These are phyloP conservation scores for Habroteleia sp. DNA, from an alignment of 2,888 invertebrate species.

Conservation along the genomic window DNA sequence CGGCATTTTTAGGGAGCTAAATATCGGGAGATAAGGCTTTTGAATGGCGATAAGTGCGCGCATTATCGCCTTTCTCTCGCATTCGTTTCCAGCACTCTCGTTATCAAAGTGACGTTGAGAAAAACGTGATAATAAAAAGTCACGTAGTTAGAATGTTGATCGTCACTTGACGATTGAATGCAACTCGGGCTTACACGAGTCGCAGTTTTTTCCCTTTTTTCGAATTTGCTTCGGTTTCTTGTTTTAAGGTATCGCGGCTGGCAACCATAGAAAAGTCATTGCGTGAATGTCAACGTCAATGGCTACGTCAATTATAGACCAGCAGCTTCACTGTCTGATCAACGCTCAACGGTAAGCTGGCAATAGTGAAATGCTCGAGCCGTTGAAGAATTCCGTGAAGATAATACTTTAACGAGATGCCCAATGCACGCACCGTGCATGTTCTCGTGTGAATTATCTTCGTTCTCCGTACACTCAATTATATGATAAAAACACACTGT, in stretches of 20 bases:
- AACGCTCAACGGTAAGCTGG: constrained; percentile 17
- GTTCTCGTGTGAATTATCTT: constrained; percentile 59
- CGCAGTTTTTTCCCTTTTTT: constrained; percentile 8
- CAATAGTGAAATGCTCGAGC: constrained; percentile 22
- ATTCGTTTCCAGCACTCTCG: constrained; percentile 1
- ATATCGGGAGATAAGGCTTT: too few species aligned
- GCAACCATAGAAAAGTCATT: constrained; percentile 50
- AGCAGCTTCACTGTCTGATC: constrained; percentile 42
- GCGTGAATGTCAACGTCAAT: constrained; percentile 52
- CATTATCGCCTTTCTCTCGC: too few species aligned
- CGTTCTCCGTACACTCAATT: constrained; percentile 45
- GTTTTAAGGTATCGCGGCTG: too few species aligned
- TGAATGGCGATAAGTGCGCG: too few species aligned
- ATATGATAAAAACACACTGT: constrained; percentile 45
- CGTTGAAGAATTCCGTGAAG: constrained; percentile 35
- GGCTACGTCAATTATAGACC: constrained; percentile 54
- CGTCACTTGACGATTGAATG: constrained; percentile 20
- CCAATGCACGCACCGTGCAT: constrained; percentile 49
- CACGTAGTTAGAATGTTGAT: constrained; percentile 3
- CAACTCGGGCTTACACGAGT: background rate
- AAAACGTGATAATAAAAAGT: constrained; percentile 10
- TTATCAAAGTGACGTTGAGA: constrained; percentile 5
- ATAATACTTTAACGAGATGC: constrained; percentile 58
- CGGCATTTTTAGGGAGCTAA: too few species aligned
- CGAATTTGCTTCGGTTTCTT: too few species aligned